Evolutionary conservation across 2,113 vertebrate species (phyloP).

Genomic region (Nycticryphes semicollaris): DNA sequence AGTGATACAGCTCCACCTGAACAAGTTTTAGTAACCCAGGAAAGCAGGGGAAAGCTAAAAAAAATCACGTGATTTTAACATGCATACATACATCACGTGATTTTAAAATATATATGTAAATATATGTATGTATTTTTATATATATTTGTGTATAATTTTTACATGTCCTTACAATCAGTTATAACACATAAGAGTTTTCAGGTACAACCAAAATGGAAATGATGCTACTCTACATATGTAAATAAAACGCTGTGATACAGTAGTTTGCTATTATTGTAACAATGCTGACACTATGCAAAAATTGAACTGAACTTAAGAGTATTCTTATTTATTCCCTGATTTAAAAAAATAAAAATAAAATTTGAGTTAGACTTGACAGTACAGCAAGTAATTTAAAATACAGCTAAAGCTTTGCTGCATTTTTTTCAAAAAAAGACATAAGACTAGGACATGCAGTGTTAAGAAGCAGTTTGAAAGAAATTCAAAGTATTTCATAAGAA

Average conservation of each 20-base stretch:
- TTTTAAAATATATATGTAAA: no score
- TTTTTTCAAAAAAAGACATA: neutral
- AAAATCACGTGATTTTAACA: neutral
- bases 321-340: neutral
- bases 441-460: neutral
- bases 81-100: no score
- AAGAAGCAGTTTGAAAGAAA: neutral
- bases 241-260: neutral
- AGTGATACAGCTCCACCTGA: neutral
- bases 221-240: neutral
- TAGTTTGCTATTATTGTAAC: neutral
- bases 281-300: neutral
- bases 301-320: neutral
- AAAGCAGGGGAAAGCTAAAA: neutral
- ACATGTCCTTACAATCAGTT: neutral
- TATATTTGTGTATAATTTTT: neutral
- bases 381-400: neutral
- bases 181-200: neutral
- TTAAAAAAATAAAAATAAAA: neutral
- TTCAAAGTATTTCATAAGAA: neutral
- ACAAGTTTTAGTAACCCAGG: neutral
- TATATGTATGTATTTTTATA: no score
- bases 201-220: neutral
- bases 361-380: neutral
- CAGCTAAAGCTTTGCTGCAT: neutral